Base-by-base conservation (phyloP, 2,888 invertebrate species). In the Epiblema foenella region DNA sequence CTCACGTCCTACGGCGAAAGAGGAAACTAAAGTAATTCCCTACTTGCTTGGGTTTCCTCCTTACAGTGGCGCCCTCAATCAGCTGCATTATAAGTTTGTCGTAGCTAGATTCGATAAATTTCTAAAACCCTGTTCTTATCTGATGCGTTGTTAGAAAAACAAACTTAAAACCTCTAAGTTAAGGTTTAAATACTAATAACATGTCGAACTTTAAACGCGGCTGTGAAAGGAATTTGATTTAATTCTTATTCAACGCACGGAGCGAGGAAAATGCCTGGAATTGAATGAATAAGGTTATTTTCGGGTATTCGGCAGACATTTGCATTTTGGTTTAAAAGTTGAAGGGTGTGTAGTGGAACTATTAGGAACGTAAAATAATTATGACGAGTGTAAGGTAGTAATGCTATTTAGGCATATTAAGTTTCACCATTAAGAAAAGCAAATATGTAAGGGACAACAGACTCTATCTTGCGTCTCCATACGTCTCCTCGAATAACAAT, bases 241-340 rank as follows among this genome's bases (percentile, higher is more conserved):
- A 51, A 64, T 63, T 51, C 42, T 37, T 39, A 69, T 69, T 69
- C 69, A n/a, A 12, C 15, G 12, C 63, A 58, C 69, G 69, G 29
- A 64, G 20, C 4, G 49, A 51, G 39, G 63, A 69, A 64, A 69
- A 58, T 51, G 64, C 57, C 58, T 58, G 58, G 69, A 69, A 58
- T 64, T 58, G 57, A 69, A 69, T 69, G 64, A 69, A 69, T 69
- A 64, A 51, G 69, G 69, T 12, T 69, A 58, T 69, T 69, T 63
- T 57, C 56, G 39, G 12, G 51, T 64, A 49, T 46, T 56, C 33
- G 33, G 33, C 29, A 2, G 37, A 20, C 56, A 69, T 69, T 69
- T 63, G 60, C 60, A 54, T 68, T 60, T 20, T 37, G 29, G 54
- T 68, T 46, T 33, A 20, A 62, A 68, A 29, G 24, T 17, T 52